Conservation (phyloP, 2,888 invertebrate genomes). For the Eudasyphora cyanicolor region DNA sequence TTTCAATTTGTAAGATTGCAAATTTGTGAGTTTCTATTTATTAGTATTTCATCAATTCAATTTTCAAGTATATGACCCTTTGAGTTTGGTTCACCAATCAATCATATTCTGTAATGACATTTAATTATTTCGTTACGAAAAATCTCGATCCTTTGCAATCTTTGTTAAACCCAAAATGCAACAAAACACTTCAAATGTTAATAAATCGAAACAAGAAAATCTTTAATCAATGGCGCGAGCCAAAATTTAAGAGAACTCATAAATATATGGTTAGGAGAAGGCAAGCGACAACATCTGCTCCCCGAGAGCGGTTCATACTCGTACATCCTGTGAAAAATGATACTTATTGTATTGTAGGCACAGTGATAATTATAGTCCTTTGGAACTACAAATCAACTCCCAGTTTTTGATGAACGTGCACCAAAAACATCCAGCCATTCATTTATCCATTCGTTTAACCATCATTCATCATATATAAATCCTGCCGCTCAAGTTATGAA, state of each 20-base stretch:
- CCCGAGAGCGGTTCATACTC: constrained; percentile 20
- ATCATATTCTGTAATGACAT: constrained; percentile 57
- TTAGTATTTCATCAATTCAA: not conserved
- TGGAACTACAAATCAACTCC: constrained; percentile 38
- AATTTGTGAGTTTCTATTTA: too few relatives aligned
- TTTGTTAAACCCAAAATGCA: not conserved
- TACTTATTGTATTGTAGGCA: constrained; percentile 51
- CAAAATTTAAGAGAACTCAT: constrained; percentile 55
- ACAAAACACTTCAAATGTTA: constrained; percentile 14
- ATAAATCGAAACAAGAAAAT: not conserved
- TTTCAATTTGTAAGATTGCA: too few relatives aligned
- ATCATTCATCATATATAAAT: constrained; percentile 39
- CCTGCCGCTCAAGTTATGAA: constrained; percentile 52
- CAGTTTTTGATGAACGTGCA: too few relatives aligned
- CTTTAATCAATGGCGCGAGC: constrained; percentile 63
- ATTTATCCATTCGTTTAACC: constrained; percentile 23
- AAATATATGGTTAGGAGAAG: constrained; percentile 6
- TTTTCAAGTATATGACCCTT: not conserved
- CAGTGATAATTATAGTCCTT: constrained; percentile 62
- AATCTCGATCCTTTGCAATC: not conserved
- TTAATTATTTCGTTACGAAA: not conserved
- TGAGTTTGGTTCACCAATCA: constrained; percentile 17
- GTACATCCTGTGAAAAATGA: constrained; percentile 64
- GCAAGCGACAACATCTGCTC: constrained; percentile 50
- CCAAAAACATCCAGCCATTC: too few relatives aligned